A percentile compares a stretch with the other conserved stretches of the same genome.
phyloP scores from a whole-genome alignment of 2,113 vertebrate genomes.

The Mormyrus iriodes region DNA sequence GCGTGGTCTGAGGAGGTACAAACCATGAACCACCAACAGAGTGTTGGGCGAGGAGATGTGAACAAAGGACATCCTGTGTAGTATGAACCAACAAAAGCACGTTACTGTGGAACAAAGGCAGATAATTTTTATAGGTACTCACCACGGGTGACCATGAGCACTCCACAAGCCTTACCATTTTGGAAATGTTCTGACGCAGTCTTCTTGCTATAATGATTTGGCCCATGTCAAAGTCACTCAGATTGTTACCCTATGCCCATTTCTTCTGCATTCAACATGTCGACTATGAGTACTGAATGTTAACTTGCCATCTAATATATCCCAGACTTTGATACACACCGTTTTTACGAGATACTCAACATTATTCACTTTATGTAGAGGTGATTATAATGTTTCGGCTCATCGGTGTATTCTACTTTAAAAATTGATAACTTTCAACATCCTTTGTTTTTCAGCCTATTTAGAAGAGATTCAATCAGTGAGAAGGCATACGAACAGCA shows the following conservation, averaged over 20 bases:
- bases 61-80: neutral
- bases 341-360: neutral
- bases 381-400: neutral
- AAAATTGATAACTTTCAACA: neutral
- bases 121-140: neutral
- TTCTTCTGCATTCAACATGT: too few species aligned
- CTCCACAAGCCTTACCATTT: neutral
- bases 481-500: slow-evolving; percentile 88
- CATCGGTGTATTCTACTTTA: neutral
- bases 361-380: neutral
- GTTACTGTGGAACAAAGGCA: neutral
- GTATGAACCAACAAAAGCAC: neutral
- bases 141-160: neutral
- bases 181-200: neutral
- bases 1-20: neutral
- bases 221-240: neutral
- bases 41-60: neutral
- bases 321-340: neutral
- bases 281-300: too few species aligned
- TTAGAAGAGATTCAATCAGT: slow-evolving; percentile 96
- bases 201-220: neutral
- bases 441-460: slow-evolving; percentile 65
- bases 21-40: neutral
- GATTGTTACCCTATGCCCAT: too few species aligned
- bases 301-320: too few species aligned